Evolutionary conservation across 2,797 vertebrate species (phyloP).

Genomic region (Pelobates cultripes): DNA sequence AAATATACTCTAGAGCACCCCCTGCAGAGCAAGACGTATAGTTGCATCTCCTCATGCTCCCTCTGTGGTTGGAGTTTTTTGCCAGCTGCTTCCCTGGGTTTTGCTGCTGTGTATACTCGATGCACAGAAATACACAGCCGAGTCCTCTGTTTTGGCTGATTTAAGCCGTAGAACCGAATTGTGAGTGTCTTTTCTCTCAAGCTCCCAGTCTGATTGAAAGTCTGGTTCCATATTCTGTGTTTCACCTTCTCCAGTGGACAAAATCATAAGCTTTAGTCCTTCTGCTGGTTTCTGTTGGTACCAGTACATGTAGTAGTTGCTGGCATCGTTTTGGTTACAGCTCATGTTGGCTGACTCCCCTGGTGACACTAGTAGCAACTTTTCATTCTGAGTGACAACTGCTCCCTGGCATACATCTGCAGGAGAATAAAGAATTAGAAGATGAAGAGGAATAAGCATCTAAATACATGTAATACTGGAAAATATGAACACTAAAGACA

Average conservation of each 20-base stretch:
- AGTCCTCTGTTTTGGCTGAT: not conserved
- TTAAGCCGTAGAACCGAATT: not conserved
- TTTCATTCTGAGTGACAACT: not conserved
- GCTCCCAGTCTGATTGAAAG: not conserved
- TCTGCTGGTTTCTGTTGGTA: slow-evolving; percentile 17
- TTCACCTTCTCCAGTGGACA: not conserved
- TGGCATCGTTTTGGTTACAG: not conserved
- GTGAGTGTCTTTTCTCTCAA: not conserved
- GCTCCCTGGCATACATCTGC: slow-evolving; percentile 2
- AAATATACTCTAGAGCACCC: too few relatives aligned
- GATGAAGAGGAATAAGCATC: not conserved
- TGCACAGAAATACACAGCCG: slow-evolving; percentile 35
- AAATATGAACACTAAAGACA: too few relatives aligned
- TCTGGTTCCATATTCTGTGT: not conserved
- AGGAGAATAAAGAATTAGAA: not conserved
- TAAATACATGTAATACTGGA: too few relatives aligned
- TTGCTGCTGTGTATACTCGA: slow-evolving; percentile 23
- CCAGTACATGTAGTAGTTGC: not conserved
- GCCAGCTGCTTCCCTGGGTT: not conserved
- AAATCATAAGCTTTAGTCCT: slow-evolving; percentile 20
- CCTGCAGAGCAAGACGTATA: too few relatives aligned
- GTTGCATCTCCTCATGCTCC: too few relatives aligned
- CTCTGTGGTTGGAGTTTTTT: not conserved
- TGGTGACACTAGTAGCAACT: not conserved
- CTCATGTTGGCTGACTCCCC: not conserved